phyloP scores from a whole-genome alignment of 2,888 invertebrate genomes.

The Drosophila robusta region DNA sequence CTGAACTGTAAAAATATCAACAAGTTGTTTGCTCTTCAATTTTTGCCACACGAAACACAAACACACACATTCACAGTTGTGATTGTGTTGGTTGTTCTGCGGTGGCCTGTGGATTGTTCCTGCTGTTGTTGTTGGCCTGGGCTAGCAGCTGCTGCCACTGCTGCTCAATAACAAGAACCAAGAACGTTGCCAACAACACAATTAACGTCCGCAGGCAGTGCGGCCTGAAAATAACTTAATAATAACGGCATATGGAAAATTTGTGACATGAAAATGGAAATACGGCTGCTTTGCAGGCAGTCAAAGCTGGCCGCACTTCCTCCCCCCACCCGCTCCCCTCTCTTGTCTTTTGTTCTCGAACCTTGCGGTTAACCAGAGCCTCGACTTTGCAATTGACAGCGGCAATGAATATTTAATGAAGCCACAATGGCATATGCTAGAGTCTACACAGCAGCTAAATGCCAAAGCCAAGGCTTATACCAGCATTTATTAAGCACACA shows the following conservation, averaged over 20 bases:
- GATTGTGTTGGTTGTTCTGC: constrained; percentile 34
- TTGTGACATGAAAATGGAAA: constrained; percentile 53
- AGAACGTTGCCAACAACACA: constrained; percentile 59
- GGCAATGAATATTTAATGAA: constrained; percentile 37
- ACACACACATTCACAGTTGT: constrained; percentile 19
- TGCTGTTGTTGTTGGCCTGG: constrained; percentile 31
- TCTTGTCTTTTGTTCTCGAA: constrained; percentile 14
- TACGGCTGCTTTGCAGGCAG: constrained; percentile 13
- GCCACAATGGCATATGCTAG: constrained; percentile 45
- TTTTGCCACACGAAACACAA: constrained; percentile 48
- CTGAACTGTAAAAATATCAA: constrained; percentile 80
- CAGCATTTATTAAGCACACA: constrained; percentile 20
- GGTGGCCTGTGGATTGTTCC: constrained; percentile 28
- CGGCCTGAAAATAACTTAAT: constrained; percentile 67
- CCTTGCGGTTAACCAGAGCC: constrained; percentile 42
- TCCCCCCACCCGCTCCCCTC: not conserved
- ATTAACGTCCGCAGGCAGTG: constrained; percentile 62
- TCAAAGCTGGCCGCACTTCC: constrained; percentile 4
- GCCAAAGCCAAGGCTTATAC: constrained; percentile 23
- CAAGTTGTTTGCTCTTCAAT: constrained; percentile 79
- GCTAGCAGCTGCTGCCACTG: constrained; percentile 67
- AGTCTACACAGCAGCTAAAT: constrained; percentile 1
- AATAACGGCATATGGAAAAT: constrained; percentile 76
- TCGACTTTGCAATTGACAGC: constrained; percentile 49
- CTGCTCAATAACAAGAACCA: constrained; percentile 60